Base-by-base conservation (phyloP, 1,140 invertebrate genomes). In the Macrosteles quadrilineatus region DNA sequence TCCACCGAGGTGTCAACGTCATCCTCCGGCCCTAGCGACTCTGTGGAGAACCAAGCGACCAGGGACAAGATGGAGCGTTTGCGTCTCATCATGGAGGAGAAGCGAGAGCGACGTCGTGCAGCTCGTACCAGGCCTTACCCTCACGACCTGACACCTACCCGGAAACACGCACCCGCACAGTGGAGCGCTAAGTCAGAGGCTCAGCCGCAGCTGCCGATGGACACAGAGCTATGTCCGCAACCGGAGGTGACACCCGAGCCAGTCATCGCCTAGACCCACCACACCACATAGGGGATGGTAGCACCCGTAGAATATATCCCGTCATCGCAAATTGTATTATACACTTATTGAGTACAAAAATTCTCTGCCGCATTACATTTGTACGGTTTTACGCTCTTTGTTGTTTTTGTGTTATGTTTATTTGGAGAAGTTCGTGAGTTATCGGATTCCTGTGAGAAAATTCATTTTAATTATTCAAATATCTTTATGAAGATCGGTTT, bases 11-110 rank as follows among this genome's bases (percentile, higher is more conserved):
- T 14, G 14, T 36, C 32, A 4, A 4, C 31, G 9, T 2, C 63
- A 66, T 2, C 63, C 29, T 3, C 27, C 31, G 9, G 27, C n/a
- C 6, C 23, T 19, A 25, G 27, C 19, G 75, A 77, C 14, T 74
- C 73, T 80, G 76, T 84, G 77, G 92, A 91, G 76, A 92, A 94
- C 75, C 86, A 87, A 70, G 91, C 91, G 71, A 92, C 91, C 3
- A 90, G 92, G 73, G 90, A 89, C 47, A 97, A 96, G 80, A 86
- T 96, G 80, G 90, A 93, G 76, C 90, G 92, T 66, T 82, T 96
- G 17, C 87, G 92, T 70, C 83, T 93, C 25, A 91, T 96, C 31
- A 92, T 97, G 91, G 92, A 94, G 74, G 92, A 96, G 78, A 87
- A 91, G 74, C 88, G 93, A 65, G 90, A 92, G 70, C 85, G 91